Conservation (phyloP, 2,113 vertebrate species). For the Rhea americana region DNA sequence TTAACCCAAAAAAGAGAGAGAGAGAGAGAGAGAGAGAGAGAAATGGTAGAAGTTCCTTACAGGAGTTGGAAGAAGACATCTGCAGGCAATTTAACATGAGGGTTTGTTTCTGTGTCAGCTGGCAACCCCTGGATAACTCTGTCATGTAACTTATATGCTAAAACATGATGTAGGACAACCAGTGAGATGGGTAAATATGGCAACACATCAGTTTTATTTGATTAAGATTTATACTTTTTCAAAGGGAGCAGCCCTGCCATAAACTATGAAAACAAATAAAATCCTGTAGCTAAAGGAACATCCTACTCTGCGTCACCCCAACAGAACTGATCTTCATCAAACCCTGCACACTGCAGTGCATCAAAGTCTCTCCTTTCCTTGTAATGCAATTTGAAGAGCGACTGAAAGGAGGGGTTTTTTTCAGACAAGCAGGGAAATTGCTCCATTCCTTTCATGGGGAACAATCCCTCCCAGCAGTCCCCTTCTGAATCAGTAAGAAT, state of each 20-base stretch:
- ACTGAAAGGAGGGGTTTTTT: background rate
- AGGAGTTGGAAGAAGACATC: constrained; percentile 64
- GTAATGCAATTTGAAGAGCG: background rate
- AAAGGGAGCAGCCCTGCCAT: background rate
- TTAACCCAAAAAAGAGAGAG: background rate
- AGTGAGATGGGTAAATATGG: constrained; percentile 63
- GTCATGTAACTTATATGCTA: constrained; percentile 66
- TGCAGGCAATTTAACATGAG: constrained; percentile 69
- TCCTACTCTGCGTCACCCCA: background rate
- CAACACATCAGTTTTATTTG: constrained; percentile 55
- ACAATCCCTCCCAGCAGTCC: background rate
- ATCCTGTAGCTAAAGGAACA: background rate
- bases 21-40: background rate
- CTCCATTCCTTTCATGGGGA: background rate
- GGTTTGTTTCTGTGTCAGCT: constrained; percentile 70
- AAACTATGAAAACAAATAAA: constrained; percentile 9
- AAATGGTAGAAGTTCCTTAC: constrained; percentile 57
- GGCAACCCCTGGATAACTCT: constrained; percentile 68
- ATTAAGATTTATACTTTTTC: constrained; percentile 54
- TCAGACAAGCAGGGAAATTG: background rate
- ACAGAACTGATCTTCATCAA: background rate
- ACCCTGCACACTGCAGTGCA: background rate
- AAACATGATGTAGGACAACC: constrained; percentile 69
- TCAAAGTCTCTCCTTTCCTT: background rate
- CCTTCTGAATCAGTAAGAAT: background rate